These are phyloP conservation scores for Thereva unica DNA, from an alignment of 2,888 invertebrate genomes.

Conservation along the genomic window DNA sequence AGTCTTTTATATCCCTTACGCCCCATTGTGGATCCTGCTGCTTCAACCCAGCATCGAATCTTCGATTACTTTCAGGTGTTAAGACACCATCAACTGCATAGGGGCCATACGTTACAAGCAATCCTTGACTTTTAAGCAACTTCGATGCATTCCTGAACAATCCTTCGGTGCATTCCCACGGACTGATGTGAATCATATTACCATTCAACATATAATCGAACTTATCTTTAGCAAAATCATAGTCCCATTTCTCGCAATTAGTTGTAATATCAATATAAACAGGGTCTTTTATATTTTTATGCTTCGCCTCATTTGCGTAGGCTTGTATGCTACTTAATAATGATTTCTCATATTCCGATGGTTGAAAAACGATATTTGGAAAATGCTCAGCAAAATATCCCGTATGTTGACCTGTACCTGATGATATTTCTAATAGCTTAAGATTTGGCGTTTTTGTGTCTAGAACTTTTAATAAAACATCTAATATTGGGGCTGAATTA, in stretches of 20 bases:
- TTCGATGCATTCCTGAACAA: slow-evolving; percentile 73
- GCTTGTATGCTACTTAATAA: slow-evolving; percentile 65
- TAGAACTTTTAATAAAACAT: slow-evolving; percentile 68
- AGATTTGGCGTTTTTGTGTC: slow-evolving; percentile 57
- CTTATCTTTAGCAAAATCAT: slow-evolving; percentile 54
- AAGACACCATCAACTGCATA: slow-evolving; percentile 78
- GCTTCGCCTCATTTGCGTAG: slow-evolving; percentile 62
- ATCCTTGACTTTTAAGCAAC: slow-evolving; percentile 70
- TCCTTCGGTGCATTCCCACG: slow-evolving; percentile 73
- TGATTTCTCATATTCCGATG: slow-evolving; percentile 72
- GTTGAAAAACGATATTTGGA: slow-evolving; percentile 76
- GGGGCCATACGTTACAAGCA: slow-evolving; percentile 85
- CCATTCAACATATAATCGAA: slow-evolving; percentile 79
- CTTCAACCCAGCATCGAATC: slow-evolving; percentile 72
- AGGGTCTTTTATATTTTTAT: slow-evolving; percentile 71
- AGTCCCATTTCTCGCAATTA: slow-evolving; percentile 54
- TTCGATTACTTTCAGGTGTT: slow-evolving; percentile 79
- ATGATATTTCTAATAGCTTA: slow-evolving; percentile 72
- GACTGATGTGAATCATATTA: slow-evolving; percentile 88
- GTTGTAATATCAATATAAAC: slow-evolving; percentile 68
- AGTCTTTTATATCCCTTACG: slow-evolving; percentile 73
- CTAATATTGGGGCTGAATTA: slow-evolving; percentile 75
- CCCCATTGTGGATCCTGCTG: slow-evolving; percentile 76
- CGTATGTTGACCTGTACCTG: slow-evolving; percentile 83
- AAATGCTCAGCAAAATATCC: slow-evolving; percentile 77